Evolutionary conservation across 2,888 invertebrate genomes (phyloP).

Genomic region (Microctonus brassicae): DNA sequence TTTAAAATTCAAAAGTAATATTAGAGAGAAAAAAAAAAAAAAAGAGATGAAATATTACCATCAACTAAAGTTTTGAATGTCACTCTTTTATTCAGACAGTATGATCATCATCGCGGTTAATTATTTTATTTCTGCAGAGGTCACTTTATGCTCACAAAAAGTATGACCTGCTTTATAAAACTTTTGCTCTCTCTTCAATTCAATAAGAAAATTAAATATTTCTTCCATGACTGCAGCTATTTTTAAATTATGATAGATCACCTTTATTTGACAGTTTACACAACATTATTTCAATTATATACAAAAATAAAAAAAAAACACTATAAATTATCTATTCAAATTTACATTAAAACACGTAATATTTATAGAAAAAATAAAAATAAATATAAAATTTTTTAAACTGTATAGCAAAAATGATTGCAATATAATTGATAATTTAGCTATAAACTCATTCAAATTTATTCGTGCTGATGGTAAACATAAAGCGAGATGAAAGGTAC

Average conservation of each 20-base stretch:
- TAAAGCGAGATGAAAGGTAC: not conserved
- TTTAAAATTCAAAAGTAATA: slow-evolving; percentile 3
- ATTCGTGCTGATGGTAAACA: not conserved
- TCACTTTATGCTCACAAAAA: not conserved
- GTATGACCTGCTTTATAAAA: slow-evolving; percentile 17
- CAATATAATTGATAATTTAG: not conserved
- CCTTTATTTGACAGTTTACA: too few species aligned
- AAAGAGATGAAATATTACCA: slow-evolving; percentile 1
- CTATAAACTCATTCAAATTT: not conserved
- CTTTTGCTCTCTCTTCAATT: slow-evolving; percentile 17
- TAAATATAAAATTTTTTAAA: not conserved
- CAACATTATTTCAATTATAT: too few species aligned
- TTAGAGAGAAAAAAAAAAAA: not conserved
- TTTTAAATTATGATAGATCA: not conserved
- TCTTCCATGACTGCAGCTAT: not conserved
- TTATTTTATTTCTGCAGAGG: slow-evolving; percentile 18
- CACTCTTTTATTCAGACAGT: slow-evolving; percentile 4
- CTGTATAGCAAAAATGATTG: not conserved
- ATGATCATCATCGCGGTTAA: not conserved
- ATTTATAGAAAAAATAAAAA: too few species aligned
- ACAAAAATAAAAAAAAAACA: too few species aligned
- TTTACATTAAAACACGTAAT: too few species aligned
- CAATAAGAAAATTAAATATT: slow-evolving; percentile 29
- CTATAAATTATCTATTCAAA: too few species aligned
- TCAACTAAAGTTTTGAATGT: slow-evolving; percentile 15